Evolutionary conservation across 2,113 vertebrate genomes (phyloP), one percentile per base, ranked within the genome.

Genomic region (Theristicus caerulescens): DNA sequence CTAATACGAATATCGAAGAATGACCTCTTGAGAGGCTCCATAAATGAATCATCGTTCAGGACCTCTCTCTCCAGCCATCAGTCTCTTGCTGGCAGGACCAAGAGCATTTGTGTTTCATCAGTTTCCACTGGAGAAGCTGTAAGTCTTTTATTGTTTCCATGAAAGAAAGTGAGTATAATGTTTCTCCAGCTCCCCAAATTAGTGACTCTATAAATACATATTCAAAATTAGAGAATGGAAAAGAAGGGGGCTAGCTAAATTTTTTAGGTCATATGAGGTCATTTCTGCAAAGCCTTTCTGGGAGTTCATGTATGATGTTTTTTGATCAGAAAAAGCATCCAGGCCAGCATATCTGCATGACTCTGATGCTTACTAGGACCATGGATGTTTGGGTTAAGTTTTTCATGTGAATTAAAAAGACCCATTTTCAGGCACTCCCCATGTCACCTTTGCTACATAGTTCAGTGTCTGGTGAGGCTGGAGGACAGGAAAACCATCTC

Each of bases 91-190:
- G 86, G 91, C 82, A 97, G 76, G 73, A 96, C 93, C 51, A 97
- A 97, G 57, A 95, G 59, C 88, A 87, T 77, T 80, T 95, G 92
- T 16, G 52, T 98, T 96, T 95, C 97, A 17, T 96, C 96, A 1
- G 18, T 98, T 94, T 98, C 97, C 81, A 15, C 96, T n/a, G 96
- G 89, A 94, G 97, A 96, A 97, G 73, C 82, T 67, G 97, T 98
- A 96, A 98, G 97, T 96, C 18, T 84, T 84, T 90, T 80, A 29
- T 71, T 77, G 54, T 94, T 94, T 93, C 77, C 34, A 5, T 78
- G 15, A 64, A 86, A 69, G 26, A 62, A 86, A 93, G 31, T 3
- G 32, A 57, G 34, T 79, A 31, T 69, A n/a, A 69, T 11, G 1
- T 71, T 94, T 79, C 65, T 84, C 31, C 2, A 2, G 44, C 36